Base-by-base conservation (phyloP, 2,113 vertebrate genomes). In the Dasyurus viverrinus region DNA sequence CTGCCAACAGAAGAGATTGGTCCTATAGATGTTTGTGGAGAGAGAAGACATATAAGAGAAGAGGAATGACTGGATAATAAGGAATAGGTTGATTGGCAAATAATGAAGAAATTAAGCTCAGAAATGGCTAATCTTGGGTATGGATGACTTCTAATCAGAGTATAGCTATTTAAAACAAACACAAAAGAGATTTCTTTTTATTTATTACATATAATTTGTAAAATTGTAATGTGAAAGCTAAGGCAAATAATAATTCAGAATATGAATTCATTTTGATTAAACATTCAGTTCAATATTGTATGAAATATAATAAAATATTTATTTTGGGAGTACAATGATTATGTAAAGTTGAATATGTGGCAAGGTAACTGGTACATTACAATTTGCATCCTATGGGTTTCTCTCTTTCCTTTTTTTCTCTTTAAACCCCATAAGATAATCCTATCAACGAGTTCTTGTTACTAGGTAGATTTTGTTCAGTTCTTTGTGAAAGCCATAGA, bases 401-500 rank as follows among this genome's bases (percentile, higher is more conserved):
- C n/a, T 84, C 60, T 68, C 68, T 76, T 5, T 54, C 54, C 23
- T 22, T 76, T n/a, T 76, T 93, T 92, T 96, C 96, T 94, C 92
- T 54, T 23, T 55, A 60, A 93, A 46, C 68, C 23, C 97, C 55
- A 89, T 60, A 94, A 54, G 19, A 84, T 19, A 91, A 55, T n/a
- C 55, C 53, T 95, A 50, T 50, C 46, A 68, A 92, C 92, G 57
- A 94, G 93, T 92, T 90, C 97, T 97, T 96, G 96, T 94, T 97
- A 94, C 94, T 95, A 90, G 89, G 93, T 94, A 53, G 96, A 93
- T 98, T 97, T 90, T 55, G 95, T 96, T 97, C 95, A 94, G 93
- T 93, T 96, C 48, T 96, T 95, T 96, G 68, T 96, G 93, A 95
- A 95, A 96, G 96, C 93, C 93, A 95, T 48, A 84, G 52, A 91